Conservation (phyloP, 1,140 invertebrate genomes). For the Microplitis mediator region DNA sequence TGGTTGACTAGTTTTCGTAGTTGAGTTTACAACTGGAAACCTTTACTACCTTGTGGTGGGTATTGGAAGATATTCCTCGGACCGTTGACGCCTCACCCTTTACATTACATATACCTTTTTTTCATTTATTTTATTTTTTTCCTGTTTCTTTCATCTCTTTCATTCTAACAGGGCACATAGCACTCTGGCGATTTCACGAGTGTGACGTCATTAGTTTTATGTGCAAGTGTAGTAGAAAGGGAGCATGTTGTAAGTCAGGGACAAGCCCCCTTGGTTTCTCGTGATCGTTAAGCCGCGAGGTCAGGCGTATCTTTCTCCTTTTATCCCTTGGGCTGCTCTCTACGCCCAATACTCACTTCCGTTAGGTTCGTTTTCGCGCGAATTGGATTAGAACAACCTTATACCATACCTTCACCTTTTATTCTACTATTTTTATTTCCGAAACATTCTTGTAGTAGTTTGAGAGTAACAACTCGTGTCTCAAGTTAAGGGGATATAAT, state of each 20-base stretch:
- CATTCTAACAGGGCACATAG: not conserved
- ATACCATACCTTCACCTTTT: not conserved
- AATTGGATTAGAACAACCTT: conserved; percentile 53
- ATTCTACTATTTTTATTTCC: not conserved
- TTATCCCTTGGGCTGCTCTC: not conserved
- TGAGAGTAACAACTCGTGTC: no score
- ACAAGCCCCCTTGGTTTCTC: conserved; percentile 23
- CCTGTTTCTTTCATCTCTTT: conserved; percentile 1
- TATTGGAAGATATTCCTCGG: conserved; percentile 11
- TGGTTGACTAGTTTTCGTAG: conserved; percentile 1
- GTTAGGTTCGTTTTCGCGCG: conserved; percentile 54
- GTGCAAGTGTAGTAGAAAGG: not conserved
- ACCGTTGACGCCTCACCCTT: conserved; percentile 19
- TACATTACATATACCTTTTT: not conserved
- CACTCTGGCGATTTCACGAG: no score
- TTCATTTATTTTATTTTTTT: not conserved
- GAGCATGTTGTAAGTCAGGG: conserved; percentile 20
- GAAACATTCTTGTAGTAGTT: not conserved
- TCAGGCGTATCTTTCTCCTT: conserved; percentile 47
- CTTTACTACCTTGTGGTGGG: not conserved
- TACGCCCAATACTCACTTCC: conserved; percentile 39
- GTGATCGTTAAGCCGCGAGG: conserved; percentile 47
- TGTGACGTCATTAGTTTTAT: not conserved
- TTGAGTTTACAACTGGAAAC: not conserved
- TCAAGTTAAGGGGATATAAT: no score